Percentiles rank a stretch among this genome's conserved stretches.
Evolutionary conservation across 2,113 vertebrate genomes (phyloP).

Genomic region (Myiozetetes cayanensis): DNA sequence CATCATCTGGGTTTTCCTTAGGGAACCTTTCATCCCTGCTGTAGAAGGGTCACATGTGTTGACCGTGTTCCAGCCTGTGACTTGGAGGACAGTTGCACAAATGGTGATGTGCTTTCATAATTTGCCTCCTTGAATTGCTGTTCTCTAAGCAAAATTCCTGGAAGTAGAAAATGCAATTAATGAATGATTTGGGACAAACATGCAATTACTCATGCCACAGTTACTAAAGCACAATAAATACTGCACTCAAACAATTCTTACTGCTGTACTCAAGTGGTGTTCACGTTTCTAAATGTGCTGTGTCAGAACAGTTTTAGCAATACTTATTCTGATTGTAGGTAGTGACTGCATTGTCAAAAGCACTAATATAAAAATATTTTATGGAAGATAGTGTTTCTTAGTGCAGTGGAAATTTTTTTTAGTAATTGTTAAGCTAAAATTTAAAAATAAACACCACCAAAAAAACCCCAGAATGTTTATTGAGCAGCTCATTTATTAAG

Average conservation of each 20-base stretch:
- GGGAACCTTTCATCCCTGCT: not conserved
- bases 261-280: not conserved
- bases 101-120: not conserved
- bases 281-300: not conserved
- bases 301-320: not conserved
- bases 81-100: not conserved
- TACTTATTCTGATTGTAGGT: not conserved
- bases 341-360: not conserved
- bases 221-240: not conserved
- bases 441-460: not conserved
- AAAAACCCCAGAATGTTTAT: not conserved
- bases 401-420: not conserved
- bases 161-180: not conserved
- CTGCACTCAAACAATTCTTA: not conserved
- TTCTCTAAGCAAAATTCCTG: conserved; percentile 1
- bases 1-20: not conserved
- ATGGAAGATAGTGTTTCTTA: not conserved
- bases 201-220: not conserved
- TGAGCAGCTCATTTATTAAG: not conserved
- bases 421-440: not conserved
- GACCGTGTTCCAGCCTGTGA: not conserved
- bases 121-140: not conserved
- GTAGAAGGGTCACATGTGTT: not conserved
- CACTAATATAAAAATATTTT: not conserved
- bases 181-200: not conserved